These are phyloP conservation scores for Philhelius pedissequus DNA, from an alignment of 2,888 invertebrate species.

Conservation along the genomic window DNA sequence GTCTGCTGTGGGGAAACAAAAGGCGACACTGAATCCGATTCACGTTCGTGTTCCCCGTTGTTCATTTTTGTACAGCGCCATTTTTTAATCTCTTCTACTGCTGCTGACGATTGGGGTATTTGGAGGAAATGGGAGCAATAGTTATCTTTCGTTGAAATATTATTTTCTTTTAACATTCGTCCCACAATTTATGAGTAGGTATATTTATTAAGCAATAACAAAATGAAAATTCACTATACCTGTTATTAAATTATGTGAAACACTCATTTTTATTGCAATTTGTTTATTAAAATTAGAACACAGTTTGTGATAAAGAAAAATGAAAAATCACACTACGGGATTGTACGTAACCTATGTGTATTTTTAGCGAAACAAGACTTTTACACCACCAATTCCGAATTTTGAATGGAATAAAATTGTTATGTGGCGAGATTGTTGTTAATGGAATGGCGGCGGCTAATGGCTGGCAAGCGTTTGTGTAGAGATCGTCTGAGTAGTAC, in stretches of 20 bases:
- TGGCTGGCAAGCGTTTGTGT: slow-evolving; percentile 15
- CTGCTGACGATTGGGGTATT: slow-evolving; percentile 60
- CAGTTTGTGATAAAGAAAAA: not conserved
- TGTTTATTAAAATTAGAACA: slow-evolving; percentile 1
- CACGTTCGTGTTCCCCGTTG: slow-evolving; percentile 60
- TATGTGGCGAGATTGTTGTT: slow-evolving; percentile 34
- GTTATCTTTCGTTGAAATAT: slow-evolving; percentile 69
- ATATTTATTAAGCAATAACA: slow-evolving; percentile 26
- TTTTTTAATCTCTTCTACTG: slow-evolving; percentile 68
- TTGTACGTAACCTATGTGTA: not conserved
- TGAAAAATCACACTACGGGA: not conserved
- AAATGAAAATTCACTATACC: slow-evolving; percentile 57
- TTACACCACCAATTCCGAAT: slow-evolving; percentile 30
- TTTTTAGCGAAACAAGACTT: slow-evolving; percentile 20
- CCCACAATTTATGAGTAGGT: slow-evolving; percentile 18
- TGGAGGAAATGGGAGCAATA: slow-evolving; percentile 41
- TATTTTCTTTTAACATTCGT: slow-evolving; percentile 54
- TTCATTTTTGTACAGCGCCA: slow-evolving; percentile 63
- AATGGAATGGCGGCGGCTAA: slow-evolving; percentile 28
- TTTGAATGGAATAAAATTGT: slow-evolving; percentile 46
- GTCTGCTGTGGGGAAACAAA: slow-evolving; percentile 57
- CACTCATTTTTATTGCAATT: slow-evolving; percentile 35
- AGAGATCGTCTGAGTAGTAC: slow-evolving; percentile 25
- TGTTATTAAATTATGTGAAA: slow-evolving; percentile 39
- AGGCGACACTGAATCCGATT: not conserved